Conservation (phyloP, 1,140 invertebrate genomes). For the Orius insidiosus region DNA sequence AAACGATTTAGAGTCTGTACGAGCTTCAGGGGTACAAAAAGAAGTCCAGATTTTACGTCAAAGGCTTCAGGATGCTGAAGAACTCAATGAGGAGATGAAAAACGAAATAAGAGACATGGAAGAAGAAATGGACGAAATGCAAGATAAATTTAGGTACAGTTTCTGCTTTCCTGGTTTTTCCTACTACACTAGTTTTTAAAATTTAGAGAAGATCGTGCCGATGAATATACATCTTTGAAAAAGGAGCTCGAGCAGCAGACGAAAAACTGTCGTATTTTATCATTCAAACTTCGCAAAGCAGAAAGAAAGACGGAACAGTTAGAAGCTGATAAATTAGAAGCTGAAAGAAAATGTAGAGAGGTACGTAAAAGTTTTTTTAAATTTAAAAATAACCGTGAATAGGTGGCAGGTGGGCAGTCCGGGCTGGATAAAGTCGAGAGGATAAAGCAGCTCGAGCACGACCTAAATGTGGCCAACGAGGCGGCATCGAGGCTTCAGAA, state of each 20-base stretch:
- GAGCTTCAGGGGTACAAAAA: slow-evolving; percentile 21
- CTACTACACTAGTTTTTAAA: too few species aligned
- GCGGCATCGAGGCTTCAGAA: slow-evolving; percentile 36
- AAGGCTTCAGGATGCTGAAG: slow-evolving; percentile 62
- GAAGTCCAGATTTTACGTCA: slow-evolving; percentile 33
- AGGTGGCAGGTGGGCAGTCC: slow-evolving; percentile 35
- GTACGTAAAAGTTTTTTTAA: too few species aligned
- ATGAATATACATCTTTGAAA: slow-evolving; percentile 90
- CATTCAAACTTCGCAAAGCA: slow-evolving; percentile 93
- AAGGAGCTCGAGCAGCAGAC: slow-evolving; percentile 88
- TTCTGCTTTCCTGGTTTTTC: too few species aligned
- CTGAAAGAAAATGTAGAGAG: slow-evolving; percentile 47
- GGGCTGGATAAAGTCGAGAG: slow-evolving; percentile 39
- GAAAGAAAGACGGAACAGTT: slow-evolving; percentile 79
- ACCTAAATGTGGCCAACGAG: slow-evolving; percentile 66
- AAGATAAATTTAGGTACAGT: slow-evolving; percentile 89
- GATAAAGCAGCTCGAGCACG: slow-evolving; percentile 64
- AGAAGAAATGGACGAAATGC: slow-evolving; percentile 95
- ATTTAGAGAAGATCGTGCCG: slow-evolving; percentile 83
- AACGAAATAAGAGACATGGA: slow-evolving; percentile 83
- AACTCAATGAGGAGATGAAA: slow-evolving; percentile 74
- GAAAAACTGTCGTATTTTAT: slow-evolving; percentile 95
- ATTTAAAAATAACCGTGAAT: too few species aligned
- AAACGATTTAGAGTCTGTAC: slow-evolving; percentile 36
- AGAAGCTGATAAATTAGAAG: too few species aligned